Conservation (phyloP, 2,113 vertebrate species). For the Cyanoramphus novaezelandiae region DNA sequence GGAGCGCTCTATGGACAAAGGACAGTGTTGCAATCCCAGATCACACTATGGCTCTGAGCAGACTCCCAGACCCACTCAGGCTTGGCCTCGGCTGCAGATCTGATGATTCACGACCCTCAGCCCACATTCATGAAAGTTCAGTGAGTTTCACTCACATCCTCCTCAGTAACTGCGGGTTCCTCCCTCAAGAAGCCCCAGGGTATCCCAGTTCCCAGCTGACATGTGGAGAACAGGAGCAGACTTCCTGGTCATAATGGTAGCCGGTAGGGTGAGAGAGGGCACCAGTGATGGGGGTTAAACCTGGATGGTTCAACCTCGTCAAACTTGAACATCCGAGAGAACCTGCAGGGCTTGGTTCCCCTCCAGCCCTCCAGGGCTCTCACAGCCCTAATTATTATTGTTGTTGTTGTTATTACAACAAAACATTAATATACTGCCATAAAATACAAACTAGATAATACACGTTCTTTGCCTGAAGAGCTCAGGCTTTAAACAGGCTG, state of each 20-base stretch:
- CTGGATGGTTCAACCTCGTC: conserved; percentile 41
- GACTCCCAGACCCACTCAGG: not conserved
- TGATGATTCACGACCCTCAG: conserved; percentile 63
- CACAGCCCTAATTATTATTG: conserved; percentile 63
- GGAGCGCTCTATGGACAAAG: not conserved
- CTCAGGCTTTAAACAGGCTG: conserved; percentile 1
- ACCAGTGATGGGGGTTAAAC: conserved; percentile 6
- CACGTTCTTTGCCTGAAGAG: conserved; percentile 53
- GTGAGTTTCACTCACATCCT: conserved; percentile 65
- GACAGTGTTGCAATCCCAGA: not conserved
- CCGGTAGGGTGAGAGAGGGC: conserved; percentile 40
- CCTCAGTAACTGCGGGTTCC: not conserved
- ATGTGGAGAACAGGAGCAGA: not conserved
- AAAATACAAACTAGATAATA: conserved; percentile 66
- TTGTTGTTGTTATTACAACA: conserved; percentile 66
- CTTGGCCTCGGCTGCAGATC: not conserved
- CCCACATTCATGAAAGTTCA: conserved; percentile 49
- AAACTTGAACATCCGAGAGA: conserved; percentile 53
- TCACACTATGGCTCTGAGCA: not conserved
- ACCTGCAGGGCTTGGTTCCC: conserved; percentile 67
- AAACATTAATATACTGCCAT: conserved; percentile 62
- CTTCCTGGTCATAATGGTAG: conserved; percentile 1
- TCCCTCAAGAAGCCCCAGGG: conserved; percentile 27
- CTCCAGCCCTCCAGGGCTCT: conserved; percentile 65
- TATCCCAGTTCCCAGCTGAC: not conserved